A percentile compares a stretch with the other conserved stretches of the same genome.
Conservation (phyloP, 2,888 invertebrate species). For the Erebia palarica region DNA sequence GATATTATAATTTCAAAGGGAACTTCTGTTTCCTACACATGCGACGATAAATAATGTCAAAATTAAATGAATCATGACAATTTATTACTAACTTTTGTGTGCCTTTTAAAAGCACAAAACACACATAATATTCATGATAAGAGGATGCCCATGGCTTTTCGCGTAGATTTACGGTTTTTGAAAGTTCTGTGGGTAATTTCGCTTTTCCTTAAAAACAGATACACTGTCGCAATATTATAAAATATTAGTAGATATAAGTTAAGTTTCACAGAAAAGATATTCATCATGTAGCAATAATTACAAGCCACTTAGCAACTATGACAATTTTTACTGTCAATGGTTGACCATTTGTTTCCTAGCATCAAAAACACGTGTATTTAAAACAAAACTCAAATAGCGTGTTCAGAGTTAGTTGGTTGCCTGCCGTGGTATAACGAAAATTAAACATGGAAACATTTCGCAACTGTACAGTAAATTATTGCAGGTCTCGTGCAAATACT, state of each 20-base stretch:
- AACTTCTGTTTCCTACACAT: background rate
- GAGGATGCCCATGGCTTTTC: too few species aligned
- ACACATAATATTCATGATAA: background rate
- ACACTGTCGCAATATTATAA: too few species aligned
- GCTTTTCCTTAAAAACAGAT: too few species aligned
- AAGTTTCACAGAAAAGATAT: too few species aligned
- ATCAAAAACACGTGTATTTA: slow-evolving; percentile 7
- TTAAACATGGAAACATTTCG: slow-evolving; percentile 33
- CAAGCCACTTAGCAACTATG: too few species aligned
- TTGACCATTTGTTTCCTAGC: background rate
- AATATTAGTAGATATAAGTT: too few species aligned
- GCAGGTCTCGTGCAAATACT: slow-evolving; percentile 36
- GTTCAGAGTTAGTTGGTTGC: slow-evolving; percentile 27
- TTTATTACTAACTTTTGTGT: background rate
- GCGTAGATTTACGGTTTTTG: background rate
- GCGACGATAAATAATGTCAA: background rate
- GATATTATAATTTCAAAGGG: background rate
- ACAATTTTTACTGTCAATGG: too few species aligned
- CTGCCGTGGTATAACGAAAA: slow-evolving; percentile 34
- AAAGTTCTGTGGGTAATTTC: too few species aligned
- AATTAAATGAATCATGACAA: slow-evolving; percentile 11
- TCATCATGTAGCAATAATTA: background rate
- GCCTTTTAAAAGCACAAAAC: too few species aligned
- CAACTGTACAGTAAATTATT: slow-evolving; percentile 32
- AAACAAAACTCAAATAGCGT: slow-evolving; percentile 22